phyloP scores from a whole-genome alignment of 1,140 invertebrate species.

The Heliconius hermathena region DNA sequence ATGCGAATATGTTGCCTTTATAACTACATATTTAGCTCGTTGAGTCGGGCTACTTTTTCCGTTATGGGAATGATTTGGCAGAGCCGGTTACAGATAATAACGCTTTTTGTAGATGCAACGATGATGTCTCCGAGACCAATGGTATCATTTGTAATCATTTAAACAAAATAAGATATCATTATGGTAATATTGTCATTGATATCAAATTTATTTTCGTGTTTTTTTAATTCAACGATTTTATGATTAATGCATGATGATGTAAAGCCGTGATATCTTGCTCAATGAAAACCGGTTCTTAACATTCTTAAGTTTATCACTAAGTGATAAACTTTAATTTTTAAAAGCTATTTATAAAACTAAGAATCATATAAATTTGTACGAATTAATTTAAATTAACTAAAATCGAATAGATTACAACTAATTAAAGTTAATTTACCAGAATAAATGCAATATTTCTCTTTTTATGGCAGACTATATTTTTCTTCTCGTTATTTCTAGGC shows the following conservation, averaged over 20 bases:
- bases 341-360: neutral
- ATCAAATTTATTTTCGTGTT: slow-evolving; percentile 22
- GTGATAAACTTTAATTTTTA: neutral
- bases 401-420: slow-evolving; percentile 8
- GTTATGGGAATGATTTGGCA: slow-evolving; percentile 32
- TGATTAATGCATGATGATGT: slow-evolving; percentile 34
- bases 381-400: neutral
- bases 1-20: slow-evolving; percentile 15
- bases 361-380: slow-evolving; percentile 1
- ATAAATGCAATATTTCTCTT: neutral
- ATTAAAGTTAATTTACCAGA: neutral
- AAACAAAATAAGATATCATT: slow-evolving; percentile 23
- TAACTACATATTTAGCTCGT: slow-evolving; percentile 20
- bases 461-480: neutral
- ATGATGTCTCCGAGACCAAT: slow-evolving; percentile 23
- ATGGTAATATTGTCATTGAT: slow-evolving; percentile 23
- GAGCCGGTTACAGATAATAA: slow-evolving; percentile 33
- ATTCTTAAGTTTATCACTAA: neutral
- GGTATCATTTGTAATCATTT: slow-evolving; percentile 28
- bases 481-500: neutral
- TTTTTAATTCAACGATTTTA: slow-evolving; percentile 15
- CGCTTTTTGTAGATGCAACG: slow-evolving; percentile 20
- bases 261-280: neutral
- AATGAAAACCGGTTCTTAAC: neutral
- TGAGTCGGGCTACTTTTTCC: slow-evolving; percentile 30